A percentile compares a stretch with the other conserved stretches of the same genome.
Evolutionary conservation across 1,140 invertebrate species (phyloP).

Genomic region (Leptoteleia sp.): DNA sequence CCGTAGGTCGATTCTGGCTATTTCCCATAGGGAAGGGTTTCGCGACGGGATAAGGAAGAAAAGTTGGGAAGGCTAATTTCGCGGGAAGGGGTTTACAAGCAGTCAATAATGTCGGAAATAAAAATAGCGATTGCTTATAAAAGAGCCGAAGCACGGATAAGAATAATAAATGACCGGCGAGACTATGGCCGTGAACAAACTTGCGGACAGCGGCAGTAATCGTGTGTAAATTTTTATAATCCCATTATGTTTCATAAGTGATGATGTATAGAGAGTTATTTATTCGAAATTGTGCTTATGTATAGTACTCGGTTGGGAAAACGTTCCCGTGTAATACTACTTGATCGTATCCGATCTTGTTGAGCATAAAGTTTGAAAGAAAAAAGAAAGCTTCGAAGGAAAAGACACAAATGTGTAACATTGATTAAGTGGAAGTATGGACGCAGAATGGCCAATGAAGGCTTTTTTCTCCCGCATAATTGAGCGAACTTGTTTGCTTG

Average conservation of each 20-base stretch:
- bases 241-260: slow-evolving; percentile 43
- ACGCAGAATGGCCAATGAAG: neutral
- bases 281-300: slow-evolving; percentile 34
- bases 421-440: slow-evolving; percentile 37
- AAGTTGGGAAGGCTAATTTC: neutral
- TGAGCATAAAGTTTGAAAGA: slow-evolving; percentile 22
- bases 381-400: slow-evolving; percentile 10
- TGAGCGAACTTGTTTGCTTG: no score
- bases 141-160: neutral
- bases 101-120: slow-evolving; percentile 16
- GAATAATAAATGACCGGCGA: slow-evolving; percentile 37
- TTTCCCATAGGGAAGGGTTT: neutral
- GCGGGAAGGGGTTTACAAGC: slow-evolving; percentile 4
- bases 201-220: slow-evolving; percentile 21
- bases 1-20: no score
- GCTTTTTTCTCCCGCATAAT: neutral
- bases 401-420: slow-evolving; percentile 29
- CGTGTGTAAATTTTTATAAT: slow-evolving; percentile 48
- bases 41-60: neutral
- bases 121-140: slow-evolving; percentile 15
- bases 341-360: slow-evolving; percentile 38
- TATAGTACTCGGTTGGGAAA: slow-evolving; percentile 16
- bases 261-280: slow-evolving; percentile 47
- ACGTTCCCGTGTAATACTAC: slow-evolving; percentile 26
- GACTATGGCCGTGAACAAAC: slow-evolving; percentile 16